Conservation (phyloP, 2,113 vertebrate species). For the Himantopus leucocephalus region DNA sequence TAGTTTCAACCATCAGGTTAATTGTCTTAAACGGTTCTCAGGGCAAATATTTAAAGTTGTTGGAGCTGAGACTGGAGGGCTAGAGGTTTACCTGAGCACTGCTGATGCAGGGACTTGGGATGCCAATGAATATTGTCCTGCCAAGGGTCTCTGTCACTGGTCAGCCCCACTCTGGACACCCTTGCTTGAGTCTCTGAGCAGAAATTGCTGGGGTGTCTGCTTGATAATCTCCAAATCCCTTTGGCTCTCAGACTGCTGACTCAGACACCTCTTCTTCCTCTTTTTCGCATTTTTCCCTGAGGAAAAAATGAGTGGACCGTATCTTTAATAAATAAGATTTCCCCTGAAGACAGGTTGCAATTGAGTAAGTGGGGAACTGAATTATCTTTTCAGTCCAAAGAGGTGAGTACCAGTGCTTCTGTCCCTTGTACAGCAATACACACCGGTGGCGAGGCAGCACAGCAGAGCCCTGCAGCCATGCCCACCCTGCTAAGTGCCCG, state of each 20-base stretch:
- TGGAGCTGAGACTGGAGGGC: not conserved
- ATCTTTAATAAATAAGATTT: not conserved
- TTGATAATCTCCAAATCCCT: not conserved
- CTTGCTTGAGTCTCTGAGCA: not conserved
- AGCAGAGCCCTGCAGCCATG: not conserved
- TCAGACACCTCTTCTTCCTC: not conserved
- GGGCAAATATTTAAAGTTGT: not conserved
- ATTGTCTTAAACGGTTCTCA: not conserved
- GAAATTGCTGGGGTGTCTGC: not conserved
- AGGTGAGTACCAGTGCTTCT: not conserved
- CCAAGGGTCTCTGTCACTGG: not conserved
- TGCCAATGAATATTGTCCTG: not conserved
- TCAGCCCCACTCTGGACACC: not conserved
- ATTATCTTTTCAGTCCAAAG: not conserved
- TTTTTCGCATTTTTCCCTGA: not conserved
- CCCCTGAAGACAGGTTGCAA: not conserved
- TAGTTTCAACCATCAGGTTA: not conserved
- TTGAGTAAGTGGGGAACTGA: not conserved
- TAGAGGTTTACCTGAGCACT: not conserved
- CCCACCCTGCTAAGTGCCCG: too few species aligned
- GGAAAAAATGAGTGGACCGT: not conserved
- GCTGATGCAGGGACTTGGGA: not conserved
- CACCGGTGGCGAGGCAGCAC: rapidly evolving
- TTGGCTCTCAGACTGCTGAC: not conserved
- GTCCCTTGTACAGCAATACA: too few species aligned